Evolutionary conservation across 2,797 vertebrate genomes (phyloP).

Genomic region (Clarias pachynema): DNA sequence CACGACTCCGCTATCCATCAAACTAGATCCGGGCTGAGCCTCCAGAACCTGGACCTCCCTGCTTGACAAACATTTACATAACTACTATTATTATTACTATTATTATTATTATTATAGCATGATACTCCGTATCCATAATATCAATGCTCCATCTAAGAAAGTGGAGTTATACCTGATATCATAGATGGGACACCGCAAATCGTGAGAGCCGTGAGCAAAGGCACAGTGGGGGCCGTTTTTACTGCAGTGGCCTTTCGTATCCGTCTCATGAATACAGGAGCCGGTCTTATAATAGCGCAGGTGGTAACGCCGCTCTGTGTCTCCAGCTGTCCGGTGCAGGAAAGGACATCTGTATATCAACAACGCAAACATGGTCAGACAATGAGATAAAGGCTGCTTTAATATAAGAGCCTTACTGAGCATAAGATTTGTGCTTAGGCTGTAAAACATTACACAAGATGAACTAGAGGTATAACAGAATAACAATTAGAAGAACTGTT

Average conservation of each 20-base stretch:
- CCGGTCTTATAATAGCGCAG: constrained; percentile 98
- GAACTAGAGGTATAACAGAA: background rate
- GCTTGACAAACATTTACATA: background rate
- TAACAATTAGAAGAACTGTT: background rate
- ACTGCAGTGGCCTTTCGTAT: constrained; percentile 95
- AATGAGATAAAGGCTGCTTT: background rate
- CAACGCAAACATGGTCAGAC: background rate
- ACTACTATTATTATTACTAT: background rate
- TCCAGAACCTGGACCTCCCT: constrained; percentile 98
- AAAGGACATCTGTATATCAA: constrained; percentile 85
- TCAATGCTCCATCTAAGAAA: background rate
- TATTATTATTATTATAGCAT: too few species aligned
- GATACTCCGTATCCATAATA: background rate
- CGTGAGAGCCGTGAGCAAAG: constrained; percentile 96
- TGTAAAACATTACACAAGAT: background rate
- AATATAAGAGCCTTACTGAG: background rate
- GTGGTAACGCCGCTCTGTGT: constrained; percentile 96
- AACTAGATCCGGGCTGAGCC: constrained; percentile 86
- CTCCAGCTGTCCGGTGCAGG: constrained; percentile 94
- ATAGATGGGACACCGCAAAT: constrained; percentile 93
- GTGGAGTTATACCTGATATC: constrained; percentile 85
- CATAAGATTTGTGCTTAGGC: background rate
- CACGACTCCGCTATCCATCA: constrained; percentile 83
- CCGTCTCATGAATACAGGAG: constrained; percentile 97
- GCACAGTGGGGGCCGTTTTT: constrained; percentile 98